These are phyloP conservation scores for Tethea ocularis DNA, from an alignment of 2,888 invertebrate genomes.

Conservation along the genomic window DNA sequence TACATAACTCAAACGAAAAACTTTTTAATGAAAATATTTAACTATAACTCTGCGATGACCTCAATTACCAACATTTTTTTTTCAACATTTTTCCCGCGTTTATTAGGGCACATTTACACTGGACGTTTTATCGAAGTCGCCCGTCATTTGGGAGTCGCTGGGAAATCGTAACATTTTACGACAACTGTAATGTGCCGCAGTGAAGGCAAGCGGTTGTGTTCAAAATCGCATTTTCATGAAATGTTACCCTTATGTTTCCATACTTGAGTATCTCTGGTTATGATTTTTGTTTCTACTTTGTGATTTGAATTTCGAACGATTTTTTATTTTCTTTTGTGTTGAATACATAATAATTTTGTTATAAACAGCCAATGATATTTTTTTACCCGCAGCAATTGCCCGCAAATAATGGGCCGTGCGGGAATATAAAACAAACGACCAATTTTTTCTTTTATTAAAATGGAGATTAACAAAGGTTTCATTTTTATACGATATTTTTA, in stretches of 20 bases:
- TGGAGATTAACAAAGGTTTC: too few relatives aligned
- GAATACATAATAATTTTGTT: too few relatives aligned
- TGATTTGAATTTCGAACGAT: background rate
- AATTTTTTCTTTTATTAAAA: too few relatives aligned
- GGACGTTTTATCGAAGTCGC: slow-evolving; percentile 3
- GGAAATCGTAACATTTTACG: slow-evolving; percentile 56
- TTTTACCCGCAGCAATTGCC: too few relatives aligned
- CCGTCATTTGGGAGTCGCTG: slow-evolving; percentile 33
- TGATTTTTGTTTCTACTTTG: slow-evolving; percentile 6
- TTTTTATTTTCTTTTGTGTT: background rate
- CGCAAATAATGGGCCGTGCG: too few relatives aligned
- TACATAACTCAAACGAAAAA: background rate
- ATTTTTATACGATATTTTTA: too few relatives aligned
- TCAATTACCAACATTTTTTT: slow-evolving; percentile 5
- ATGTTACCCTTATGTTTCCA: slow-evolving; percentile 4
- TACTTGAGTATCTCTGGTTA: background rate
- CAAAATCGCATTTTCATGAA: slow-evolving; percentile 18
- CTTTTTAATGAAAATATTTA: background rate
- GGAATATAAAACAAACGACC: too few relatives aligned
- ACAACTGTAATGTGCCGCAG: slow-evolving; percentile 39
- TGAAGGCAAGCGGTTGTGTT: slow-evolving; percentile 23
- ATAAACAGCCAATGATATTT: background rate
- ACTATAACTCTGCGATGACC: background rate
- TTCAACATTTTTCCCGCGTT: background rate
- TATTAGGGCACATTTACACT: slow-evolving; percentile 7